Evolutionary conservation across 2,797 vertebrate species (phyloP).

Genomic region (Odontamblyopus rebecca): DNA sequence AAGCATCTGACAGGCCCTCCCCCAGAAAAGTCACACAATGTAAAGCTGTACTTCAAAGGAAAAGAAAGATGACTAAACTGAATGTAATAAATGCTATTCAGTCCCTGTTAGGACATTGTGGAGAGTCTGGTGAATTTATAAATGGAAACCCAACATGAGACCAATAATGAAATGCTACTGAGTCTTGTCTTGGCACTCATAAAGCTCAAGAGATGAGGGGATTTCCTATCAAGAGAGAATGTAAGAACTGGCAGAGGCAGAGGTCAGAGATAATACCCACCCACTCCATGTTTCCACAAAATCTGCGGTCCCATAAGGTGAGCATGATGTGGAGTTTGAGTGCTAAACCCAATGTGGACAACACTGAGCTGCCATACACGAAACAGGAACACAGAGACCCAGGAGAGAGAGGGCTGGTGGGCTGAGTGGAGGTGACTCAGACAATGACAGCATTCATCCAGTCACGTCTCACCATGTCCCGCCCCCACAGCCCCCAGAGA

Average conservation of each 20-base stretch:
- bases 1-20: too few relatives aligned
- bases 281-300: conserved; percentile 39
- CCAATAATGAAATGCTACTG: conserved; percentile 19
- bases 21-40: too few relatives aligned
- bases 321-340: conserved; percentile 36
- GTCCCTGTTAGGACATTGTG: not conserved
- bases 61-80: not conserved
- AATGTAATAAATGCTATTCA: conserved; percentile 15
- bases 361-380: conserved; percentile 44
- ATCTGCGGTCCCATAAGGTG: conserved; percentile 16
- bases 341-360: conserved; percentile 58
- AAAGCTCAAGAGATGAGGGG: conserved; percentile 33
- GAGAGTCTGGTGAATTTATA: not conserved
- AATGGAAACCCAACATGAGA: conserved; percentile 24
- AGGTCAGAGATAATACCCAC: conserved; percentile 46
- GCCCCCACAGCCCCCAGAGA: conserved; percentile 35
- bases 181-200: conserved; percentile 19
- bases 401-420: conserved; percentile 24
- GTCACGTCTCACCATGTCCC: conserved; percentile 24
- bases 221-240: conserved; percentile 33
- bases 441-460: conserved; percentile 71
- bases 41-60: not conserved
- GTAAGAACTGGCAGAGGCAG: conserved; percentile 26
- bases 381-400: conserved; percentile 40
- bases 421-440: conserved; percentile 14